Evolutionary conservation across 2,888 invertebrate genomes (phyloP), one percentile per base, ranked within the genome.

Genomic region (Amphipoea lucens): DNA sequence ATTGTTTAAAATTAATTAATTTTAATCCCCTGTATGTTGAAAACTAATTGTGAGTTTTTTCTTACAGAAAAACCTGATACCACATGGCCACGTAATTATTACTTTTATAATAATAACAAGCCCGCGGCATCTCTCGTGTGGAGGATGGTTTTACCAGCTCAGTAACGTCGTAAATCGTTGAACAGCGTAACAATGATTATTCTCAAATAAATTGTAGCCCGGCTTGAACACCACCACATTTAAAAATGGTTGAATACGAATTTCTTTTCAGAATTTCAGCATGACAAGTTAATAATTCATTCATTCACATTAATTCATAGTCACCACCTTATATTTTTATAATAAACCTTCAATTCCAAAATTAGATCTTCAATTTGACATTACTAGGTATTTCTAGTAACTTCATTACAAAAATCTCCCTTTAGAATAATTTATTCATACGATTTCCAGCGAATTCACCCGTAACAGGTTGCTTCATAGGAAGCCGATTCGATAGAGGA

Each of bases 41-140:
- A 51, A 70, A 23, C n/a, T 12, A 40, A 63, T 62, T n/a, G n/a
- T n/a, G 40, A n/a, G 4, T n/a, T 40, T 57, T 71, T 42, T 62
- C 17, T 71, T 63, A n/a, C 71, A 71, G 71, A n/a, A n/a, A 3
- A 3, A n/a, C 11, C 17, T 14, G 71, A 71, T 60, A 40, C 1
- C 3, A 60, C 5, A 40, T 71, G 36, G 23, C 57, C 71, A 71
- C 71, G 71, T 71, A 71, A 71, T 71, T 54, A 70, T 70, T 57
- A 3, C 36, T 54, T 54, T 54, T 40, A 1, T 36, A 48, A 23
- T 36, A 51, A 36, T 51, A 51, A 23, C 7, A 36, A 36, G 20
- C 20, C 20, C 4, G 20, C 29, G 29, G 12, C 12, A 29, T 29
- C 12, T 12, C 69, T 36, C 29, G 14, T 48, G 23, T 36, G 14